Percentiles rank a stretch among this genome's conserved stretches.
phyloP scores from a whole-genome alignment of 2,888 invertebrate species.

The Phragmatobia fuliginosa region DNA sequence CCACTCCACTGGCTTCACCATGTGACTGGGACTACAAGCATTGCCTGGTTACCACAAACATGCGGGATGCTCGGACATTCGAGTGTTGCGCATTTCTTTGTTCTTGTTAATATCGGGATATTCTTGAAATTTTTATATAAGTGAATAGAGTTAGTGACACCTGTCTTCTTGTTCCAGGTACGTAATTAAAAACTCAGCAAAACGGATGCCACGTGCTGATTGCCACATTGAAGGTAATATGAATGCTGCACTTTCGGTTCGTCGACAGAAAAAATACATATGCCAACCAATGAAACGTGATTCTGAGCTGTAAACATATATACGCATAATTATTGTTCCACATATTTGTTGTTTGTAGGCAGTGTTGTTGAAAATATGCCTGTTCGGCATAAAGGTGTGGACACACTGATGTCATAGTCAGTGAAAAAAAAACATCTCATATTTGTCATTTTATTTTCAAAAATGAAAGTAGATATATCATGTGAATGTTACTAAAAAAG shows the following conservation, averaged over 20 bases:
- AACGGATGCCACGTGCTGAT: conserved; percentile 41
- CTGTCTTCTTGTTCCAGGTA: conserved; percentile 44
- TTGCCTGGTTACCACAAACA: no score
- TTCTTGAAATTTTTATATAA: neutral
- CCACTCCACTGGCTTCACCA: neutral
- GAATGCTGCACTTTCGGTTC: conserved; percentile 35
- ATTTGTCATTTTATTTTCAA: no score
- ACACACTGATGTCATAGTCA: neutral
- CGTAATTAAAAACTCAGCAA: conserved; percentile 36
- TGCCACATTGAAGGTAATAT: conserved; percentile 37
- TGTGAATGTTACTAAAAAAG: no score
- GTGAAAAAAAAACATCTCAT: neutral
- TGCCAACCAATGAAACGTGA: conserved; percentile 19
- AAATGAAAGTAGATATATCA: no score
- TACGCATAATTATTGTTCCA: conserved; percentile 24
- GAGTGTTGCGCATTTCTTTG: no score
- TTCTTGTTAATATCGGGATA: neutral
- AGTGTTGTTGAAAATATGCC: conserved; percentile 11
- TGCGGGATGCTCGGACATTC: no score
- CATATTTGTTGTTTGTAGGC: conserved; percentile 18
- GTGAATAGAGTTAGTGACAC: neutral
- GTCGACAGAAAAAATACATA: conserved; percentile 29
- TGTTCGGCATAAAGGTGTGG: neutral
- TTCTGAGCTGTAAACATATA: conserved; percentile 34
- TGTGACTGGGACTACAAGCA: no score